Evolutionary conservation across 2,888 invertebrate genomes (phyloP).

Genomic region (Drosophila greeni): DNA sequence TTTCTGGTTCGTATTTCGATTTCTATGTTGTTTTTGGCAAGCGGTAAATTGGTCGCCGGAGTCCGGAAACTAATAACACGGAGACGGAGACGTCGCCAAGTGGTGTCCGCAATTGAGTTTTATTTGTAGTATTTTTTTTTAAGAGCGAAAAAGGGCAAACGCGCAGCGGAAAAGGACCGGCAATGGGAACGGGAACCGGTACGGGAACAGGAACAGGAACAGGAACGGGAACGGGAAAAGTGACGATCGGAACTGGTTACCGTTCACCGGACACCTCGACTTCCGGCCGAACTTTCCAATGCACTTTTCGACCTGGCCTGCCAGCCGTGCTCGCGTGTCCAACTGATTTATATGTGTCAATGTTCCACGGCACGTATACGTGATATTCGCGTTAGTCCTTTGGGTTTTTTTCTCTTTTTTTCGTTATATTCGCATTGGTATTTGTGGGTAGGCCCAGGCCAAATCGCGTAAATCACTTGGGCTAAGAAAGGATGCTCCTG

Average conservation of each 20-base stretch:
- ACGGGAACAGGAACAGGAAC: slow-evolving; percentile 79
- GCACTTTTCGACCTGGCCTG: slow-evolving; percentile 61
- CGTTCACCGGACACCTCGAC: slow-evolving; percentile 80
- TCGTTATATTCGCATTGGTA: slow-evolving; percentile 12
- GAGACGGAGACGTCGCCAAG: slow-evolving; percentile 33
- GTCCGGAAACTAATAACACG: slow-evolving; percentile 70
- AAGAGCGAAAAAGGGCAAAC: slow-evolving; percentile 44
- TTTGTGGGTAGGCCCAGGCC: slow-evolving; percentile 36
- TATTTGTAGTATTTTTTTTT: slow-evolving; percentile 39
- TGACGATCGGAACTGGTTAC: slow-evolving; percentile 80
- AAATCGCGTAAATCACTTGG: slow-evolving; percentile 60
- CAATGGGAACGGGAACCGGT: slow-evolving; percentile 78
- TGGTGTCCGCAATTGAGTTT: slow-evolving; percentile 58
- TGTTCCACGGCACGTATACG: slow-evolving; percentile 28
- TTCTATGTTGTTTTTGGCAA: slow-evolving; percentile 37
- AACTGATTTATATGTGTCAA: slow-evolving; percentile 61
- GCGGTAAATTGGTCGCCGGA: slow-evolving; percentile 60
- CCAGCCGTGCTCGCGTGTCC: slow-evolving; percentile 46
- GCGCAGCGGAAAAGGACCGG: slow-evolving; percentile 75
- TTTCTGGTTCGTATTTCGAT: slow-evolving; percentile 6
- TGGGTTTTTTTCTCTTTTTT: slow-evolving; percentile 6
- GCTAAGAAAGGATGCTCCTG: slow-evolving; percentile 41
- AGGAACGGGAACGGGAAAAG: slow-evolving; percentile 80
- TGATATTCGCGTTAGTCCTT: slow-evolving; percentile 22
- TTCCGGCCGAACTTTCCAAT: slow-evolving; percentile 78